Base-by-base conservation (phyloP, 2,888 invertebrate genomes). In the Synanthedon tipuliformis region DNA sequence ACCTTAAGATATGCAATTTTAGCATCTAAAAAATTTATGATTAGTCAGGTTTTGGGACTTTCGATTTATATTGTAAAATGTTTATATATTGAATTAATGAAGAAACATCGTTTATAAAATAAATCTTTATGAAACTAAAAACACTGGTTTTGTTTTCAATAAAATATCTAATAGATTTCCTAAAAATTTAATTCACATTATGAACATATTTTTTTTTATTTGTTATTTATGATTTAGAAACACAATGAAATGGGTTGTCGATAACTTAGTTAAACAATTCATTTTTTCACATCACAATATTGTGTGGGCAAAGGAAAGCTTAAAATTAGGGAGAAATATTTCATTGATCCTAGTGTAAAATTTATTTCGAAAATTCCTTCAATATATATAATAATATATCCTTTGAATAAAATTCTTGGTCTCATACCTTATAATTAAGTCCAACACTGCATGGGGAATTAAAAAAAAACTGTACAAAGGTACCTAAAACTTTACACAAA, bases 281-380 rank as follows among this genome's bases (percentile, higher is more conserved):
- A 3, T 45, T 13, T n/a, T 45, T 13, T 45, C 8, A 45, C 45
- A 45, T 45, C 45, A 45, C 15, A 45, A 45, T 45, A 13, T 45
- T 34, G 8, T 45, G 45, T 45, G 45, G 45, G 45, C 45, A 45
- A 45, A 45, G 5, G 62, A 66, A 45, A 45, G 15, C 45, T 13
- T 45, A 45, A 34, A 45, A 45, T 66, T 67, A 75, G 73, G 76
- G 74, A 76, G 79, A 81, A 84, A 83, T 85, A 85, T 78, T 87
- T 87, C 85, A 87, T 87, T 86, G 86, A 87, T 85, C 78, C 78
- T 83, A 81, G 80, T 83, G 84, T 86, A 86, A 86, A 86, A 81
- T 75, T 77, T 81, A 78, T 82, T 84, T 85, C 81, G 79, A 87
- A 87, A 87, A 86, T 82, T 81, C 79, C 81, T 78, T 77, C 73